Evolutionary conservation across 2,113 vertebrate species (phyloP).

Genomic region (Seriola aureovittata): DNA sequence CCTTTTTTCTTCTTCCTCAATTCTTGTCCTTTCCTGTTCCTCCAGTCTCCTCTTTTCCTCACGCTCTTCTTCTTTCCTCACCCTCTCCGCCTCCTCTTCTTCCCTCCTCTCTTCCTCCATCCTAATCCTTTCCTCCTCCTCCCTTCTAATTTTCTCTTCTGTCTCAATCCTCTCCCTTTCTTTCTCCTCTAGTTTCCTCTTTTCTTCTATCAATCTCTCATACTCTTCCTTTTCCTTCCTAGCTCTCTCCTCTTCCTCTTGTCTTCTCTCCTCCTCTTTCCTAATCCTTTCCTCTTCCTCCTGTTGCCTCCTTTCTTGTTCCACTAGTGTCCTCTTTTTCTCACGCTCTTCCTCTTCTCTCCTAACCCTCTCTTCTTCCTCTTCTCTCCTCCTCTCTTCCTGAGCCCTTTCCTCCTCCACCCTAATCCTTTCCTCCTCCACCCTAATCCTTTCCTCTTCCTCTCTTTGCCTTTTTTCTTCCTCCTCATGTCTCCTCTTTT

Average conservation of each 20-base stretch:
- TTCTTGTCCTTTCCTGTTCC: neutral
- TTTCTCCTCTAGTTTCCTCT: neutral
- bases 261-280: neutral
- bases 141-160: constrained; percentile 17
- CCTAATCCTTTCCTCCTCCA: constrained; percentile 25
- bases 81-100: neutral
- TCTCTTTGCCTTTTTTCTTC: neutral
- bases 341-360: neutral
- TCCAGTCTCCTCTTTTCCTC: neutral
- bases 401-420: constrained; percentile 4
- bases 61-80: neutral
- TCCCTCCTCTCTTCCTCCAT: constrained; percentile 3
- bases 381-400: neutral
- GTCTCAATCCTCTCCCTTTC: too few relatives aligned
- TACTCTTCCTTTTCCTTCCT: neutral
- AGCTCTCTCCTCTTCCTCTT: neutral
- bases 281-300: neutral
- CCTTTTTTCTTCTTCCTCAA: neutral
- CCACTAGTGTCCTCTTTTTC: neutral
- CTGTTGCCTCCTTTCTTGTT: neutral
- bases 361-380: constrained; percentile 8
- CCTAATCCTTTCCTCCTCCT: constrained; percentile 5
- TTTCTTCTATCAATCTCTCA: neutral
- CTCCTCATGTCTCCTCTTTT: neutral
- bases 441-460: constrained; percentile 20